Base-by-base conservation (phyloP, 2,797 vertebrate species). In the Lutjanus argentimaculatus region DNA sequence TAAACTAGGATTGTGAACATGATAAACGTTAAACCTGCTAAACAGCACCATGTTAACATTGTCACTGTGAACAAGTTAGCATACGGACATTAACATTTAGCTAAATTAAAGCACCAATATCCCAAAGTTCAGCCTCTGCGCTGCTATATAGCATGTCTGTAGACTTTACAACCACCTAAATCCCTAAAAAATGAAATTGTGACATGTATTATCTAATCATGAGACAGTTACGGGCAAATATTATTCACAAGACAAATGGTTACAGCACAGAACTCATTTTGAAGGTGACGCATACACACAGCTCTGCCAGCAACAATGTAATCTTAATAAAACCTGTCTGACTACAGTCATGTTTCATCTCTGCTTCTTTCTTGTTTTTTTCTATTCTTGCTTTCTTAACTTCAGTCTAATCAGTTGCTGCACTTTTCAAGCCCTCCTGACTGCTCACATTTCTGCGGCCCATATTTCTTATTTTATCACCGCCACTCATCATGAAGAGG, bases 401-500 rank as follows among this genome's bases (percentile, higher is more conserved):
- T 69, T 51, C 51, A 42, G n/a, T 51, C 21, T 40, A 42, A 77
- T 83, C 40, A 69, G 25, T 67, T 16, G 25, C 51, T 57, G 42
- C 56, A 14, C 73, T 80, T 81, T 51, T 55, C 25, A 75, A 52
- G 55, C 69, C 9, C 53, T 58, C 36, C 55, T 70, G 52, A 49
- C 76, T 36, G 62, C 66, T 70, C 59, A 22, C 55, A 70, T 65
- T 64, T 72, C 75, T 75, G 57, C 22, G 45, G 67, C 55, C 9
- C 43, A 9, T 62, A 75, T 69, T 69, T 71, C 21, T 53, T 25
- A 52, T 62, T 67, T 73, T 74, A 70, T 75, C 45, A 15, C 61
- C 16, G 4, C 46, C 36, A 15, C 25, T 84, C 85, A 25, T 79
- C 45, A 25, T 73, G 72, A 77, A 40, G 57, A n/a, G 62, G 21